Evolutionary conservation across 2,797 vertebrate species (phyloP).

Genomic region (Danio albolineatus): DNA sequence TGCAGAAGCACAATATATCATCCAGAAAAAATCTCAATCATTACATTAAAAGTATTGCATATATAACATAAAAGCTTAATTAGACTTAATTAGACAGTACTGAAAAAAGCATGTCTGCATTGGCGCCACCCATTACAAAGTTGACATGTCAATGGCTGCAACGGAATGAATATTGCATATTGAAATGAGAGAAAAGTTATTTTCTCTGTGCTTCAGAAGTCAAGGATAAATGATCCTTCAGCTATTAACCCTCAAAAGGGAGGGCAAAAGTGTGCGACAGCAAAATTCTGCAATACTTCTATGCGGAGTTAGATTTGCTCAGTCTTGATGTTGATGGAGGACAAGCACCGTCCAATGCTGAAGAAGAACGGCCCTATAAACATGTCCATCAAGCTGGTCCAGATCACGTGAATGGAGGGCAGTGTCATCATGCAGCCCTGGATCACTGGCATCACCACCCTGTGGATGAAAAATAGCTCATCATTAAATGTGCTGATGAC

Average conservation of each 20-base stretch:
- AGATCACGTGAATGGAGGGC: slow-evolving; percentile 85
- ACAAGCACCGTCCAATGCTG: slow-evolving; percentile 83
- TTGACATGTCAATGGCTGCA: slow-evolving; percentile 8
- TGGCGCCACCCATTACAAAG: slow-evolving; percentile 16
- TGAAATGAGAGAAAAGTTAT: slow-evolving; percentile 40
- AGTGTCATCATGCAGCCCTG: slow-evolving; percentile 86
- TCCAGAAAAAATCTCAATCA: background rate
- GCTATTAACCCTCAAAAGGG: background rate
- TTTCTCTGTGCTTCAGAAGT: slow-evolving; percentile 18
- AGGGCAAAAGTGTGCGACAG: slow-evolving; percentile 11
- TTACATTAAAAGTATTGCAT: slow-evolving; percentile 42
- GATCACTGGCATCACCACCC: slow-evolving; percentile 89
- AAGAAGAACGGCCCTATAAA: slow-evolving; percentile 81
- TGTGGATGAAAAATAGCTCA: slow-evolving; percentile 60
- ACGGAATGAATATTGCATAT: slow-evolving; percentile 51
- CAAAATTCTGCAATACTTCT: slow-evolving; percentile 7
- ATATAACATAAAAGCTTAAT: slow-evolving; percentile 28
- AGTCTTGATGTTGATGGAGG: slow-evolving; percentile 79
- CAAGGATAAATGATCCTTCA: slow-evolving; percentile 5
- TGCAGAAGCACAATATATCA: slow-evolving; percentile 31
- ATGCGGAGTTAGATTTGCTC: slow-evolving; percentile 54
- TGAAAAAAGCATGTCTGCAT: slow-evolving; percentile 33
- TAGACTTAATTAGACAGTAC: slow-evolving; percentile 32
- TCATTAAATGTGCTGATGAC: slow-evolving; percentile 11
- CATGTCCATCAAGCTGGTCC: slow-evolving; percentile 85